These are phyloP conservation scores for Antennarius maculatus DNA, from an alignment of 2,797 vertebrate species.

Conservation along the genomic window DNA sequence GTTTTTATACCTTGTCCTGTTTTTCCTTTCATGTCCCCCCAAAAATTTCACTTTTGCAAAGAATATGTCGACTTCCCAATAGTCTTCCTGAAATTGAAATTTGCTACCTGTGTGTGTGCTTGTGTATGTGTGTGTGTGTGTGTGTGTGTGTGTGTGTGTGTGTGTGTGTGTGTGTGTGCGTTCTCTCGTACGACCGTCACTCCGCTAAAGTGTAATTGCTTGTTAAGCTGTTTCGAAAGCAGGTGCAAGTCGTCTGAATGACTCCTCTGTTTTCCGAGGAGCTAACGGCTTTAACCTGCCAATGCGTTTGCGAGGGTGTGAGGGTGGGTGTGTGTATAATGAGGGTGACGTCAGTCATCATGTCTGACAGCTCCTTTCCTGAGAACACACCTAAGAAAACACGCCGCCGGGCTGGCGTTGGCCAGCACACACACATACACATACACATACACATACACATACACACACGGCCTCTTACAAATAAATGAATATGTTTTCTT, in stretches of 20 bases:
- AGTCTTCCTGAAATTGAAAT: constrained; percentile 53
- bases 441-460: constrained; percentile 30
- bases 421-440: constrained; percentile 20
- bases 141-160: constrained; percentile 11
- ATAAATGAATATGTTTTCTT: neutral
- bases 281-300: constrained; percentile 69
- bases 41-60: constrained; percentile 47
- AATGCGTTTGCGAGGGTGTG: constrained; percentile 32
- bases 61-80: constrained; percentile 60
- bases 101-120: constrained; percentile 29
- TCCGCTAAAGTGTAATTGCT: constrained; percentile 60
- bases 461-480: constrained; percentile 31
- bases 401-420: constrained; percentile 22
- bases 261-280: constrained; percentile 74
- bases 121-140: no score
- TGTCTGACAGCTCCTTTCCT: constrained; percentile 75
- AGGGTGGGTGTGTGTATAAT: constrained; percentile 47
- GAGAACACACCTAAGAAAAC: constrained; percentile 79
- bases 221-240: constrained; percentile 74
- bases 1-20: constrained; percentile 35
- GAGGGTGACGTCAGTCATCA: constrained; percentile 72
- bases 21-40: constrained; percentile 19
- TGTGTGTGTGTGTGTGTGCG: constrained; percentile 30
- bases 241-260: constrained; percentile 78
- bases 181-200: constrained; percentile 7